Evolutionary conservation across 2,113 vertebrate genomes (phyloP).

Genomic region (Chinchilla lanigera): DNA sequence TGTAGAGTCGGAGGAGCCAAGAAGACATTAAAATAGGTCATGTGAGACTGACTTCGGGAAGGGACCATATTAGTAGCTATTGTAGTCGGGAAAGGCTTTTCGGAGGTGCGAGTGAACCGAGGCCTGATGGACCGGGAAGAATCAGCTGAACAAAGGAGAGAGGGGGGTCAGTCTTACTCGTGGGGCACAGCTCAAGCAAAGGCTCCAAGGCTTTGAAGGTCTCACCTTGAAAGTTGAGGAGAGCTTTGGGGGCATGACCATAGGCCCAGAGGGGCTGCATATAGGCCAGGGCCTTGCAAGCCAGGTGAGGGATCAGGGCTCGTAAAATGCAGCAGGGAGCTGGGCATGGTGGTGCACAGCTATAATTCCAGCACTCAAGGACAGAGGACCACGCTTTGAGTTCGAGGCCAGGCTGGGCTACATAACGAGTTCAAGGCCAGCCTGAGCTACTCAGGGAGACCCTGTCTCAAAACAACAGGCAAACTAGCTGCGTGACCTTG

Average conservation of each 20-base stretch:
- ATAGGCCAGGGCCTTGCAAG: not conserved
- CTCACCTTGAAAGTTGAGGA: not conserved
- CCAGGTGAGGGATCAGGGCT: not conserved
- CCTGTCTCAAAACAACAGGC: not conserved
- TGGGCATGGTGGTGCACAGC: not conserved
- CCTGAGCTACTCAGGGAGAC: not conserved
- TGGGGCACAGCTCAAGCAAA: not conserved
- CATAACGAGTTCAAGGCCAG: not conserved
- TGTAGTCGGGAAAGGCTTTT: slow-evolving; percentile 48
- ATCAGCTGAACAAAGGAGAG: slow-evolving; percentile 10
- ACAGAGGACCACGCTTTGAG: not conserved
- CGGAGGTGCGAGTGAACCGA: slow-evolving; percentile 21
- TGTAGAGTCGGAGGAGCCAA: not conserved
- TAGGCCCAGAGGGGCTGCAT: not conserved
- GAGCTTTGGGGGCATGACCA: not conserved
- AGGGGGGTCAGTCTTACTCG: not conserved
- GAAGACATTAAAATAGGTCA: slow-evolving; percentile 54
- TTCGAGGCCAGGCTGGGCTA: not conserved
- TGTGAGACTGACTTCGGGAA: slow-evolving; percentile 43
- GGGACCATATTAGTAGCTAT: not conserved
- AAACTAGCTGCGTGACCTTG: not conserved
- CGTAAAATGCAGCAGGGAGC: not conserved
- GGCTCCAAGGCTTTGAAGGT: not conserved
- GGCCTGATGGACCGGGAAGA: not conserved
- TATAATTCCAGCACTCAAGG: not conserved